These are phyloP conservation scores for Clanis bilineata DNA, from an alignment of 2,888 invertebrate species.

Conservation along the genomic window DNA sequence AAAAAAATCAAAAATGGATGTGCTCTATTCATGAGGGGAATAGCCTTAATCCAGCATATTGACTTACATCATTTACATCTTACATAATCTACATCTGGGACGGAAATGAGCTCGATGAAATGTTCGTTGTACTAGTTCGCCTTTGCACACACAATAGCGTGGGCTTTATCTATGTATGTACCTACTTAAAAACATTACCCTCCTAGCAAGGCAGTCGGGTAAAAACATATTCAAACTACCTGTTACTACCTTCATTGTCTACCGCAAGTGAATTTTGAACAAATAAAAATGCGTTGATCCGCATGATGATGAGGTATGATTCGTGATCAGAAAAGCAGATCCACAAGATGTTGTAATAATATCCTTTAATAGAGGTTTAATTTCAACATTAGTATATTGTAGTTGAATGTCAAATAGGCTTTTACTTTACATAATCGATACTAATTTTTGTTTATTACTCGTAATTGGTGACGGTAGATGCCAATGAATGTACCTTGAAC, in stretches of 20 bases:
- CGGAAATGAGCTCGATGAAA: no score
- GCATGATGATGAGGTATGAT: slow-evolving; percentile 17
- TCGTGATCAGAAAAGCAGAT: slow-evolving; percentile 11
- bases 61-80: no score
- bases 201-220: no score
- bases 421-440: neutral
- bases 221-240: no score
- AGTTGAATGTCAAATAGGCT: neutral
- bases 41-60: no score
- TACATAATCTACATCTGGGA: no score
- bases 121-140: no score
- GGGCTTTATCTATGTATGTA: no score
- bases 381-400: neutral
- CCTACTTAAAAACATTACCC: no score
- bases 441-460: slow-evolving; percentile 11
- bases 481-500: slow-evolving; percentile 46
- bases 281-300: neutral
- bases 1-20: no score
- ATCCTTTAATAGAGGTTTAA: neutral
- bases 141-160: no score
- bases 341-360: neutral
- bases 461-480: slow-evolving; percentile 31
- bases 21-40: no score
- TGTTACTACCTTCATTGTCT: slow-evolving; percentile 20
- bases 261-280: slow-evolving; percentile 19